Evolutionary conservation across 1,140 invertebrate species (phyloP).

Genomic region (Penaeus chinensis): DNA sequence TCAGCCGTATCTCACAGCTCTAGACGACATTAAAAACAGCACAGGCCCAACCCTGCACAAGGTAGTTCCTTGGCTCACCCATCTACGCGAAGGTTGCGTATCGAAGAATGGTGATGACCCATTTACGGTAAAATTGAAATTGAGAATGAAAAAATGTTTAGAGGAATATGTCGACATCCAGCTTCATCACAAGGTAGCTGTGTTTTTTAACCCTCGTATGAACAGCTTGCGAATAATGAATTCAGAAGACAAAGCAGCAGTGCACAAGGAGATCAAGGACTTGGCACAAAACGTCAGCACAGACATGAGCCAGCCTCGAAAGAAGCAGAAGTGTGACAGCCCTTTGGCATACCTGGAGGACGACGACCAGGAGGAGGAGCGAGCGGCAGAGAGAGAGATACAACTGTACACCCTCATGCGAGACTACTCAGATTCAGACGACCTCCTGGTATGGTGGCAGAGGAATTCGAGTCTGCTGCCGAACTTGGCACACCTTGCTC

Average conservation of each 20-base stretch:
- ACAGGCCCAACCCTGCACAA: conserved; percentile 23
- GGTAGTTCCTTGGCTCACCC: conserved; percentile 30
- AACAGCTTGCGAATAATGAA: conserved; percentile 13
- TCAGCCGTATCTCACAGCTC: background rate
- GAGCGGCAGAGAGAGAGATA: conserved; percentile 15
- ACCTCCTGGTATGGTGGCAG: conserved; percentile 32
- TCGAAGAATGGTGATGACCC: background rate
- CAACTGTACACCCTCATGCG: conserved; percentile 19
- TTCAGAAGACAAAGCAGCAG: background rate
- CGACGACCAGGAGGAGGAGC: background rate
- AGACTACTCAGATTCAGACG: conserved; percentile 18
- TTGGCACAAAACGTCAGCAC: background rate
- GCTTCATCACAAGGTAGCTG: conserved; percentile 4
- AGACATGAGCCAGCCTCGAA: background rate
- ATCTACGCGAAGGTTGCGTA: background rate
- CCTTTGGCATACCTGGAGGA: conserved; percentile 32
- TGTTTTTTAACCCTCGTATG: conserved; percentile 43
- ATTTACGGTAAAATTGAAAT: background rate
- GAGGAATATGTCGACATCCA: background rate
- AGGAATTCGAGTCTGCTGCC: conserved; percentile 17
- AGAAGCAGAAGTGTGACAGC: background rate
- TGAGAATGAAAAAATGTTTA: background rate
- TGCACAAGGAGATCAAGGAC: conserved; percentile 2
- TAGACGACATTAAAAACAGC: background rate
- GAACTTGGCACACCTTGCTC: background rate